Base-by-base conservation (phyloP, 1,140 invertebrate species). In the Holotrichia oblita region DNA sequence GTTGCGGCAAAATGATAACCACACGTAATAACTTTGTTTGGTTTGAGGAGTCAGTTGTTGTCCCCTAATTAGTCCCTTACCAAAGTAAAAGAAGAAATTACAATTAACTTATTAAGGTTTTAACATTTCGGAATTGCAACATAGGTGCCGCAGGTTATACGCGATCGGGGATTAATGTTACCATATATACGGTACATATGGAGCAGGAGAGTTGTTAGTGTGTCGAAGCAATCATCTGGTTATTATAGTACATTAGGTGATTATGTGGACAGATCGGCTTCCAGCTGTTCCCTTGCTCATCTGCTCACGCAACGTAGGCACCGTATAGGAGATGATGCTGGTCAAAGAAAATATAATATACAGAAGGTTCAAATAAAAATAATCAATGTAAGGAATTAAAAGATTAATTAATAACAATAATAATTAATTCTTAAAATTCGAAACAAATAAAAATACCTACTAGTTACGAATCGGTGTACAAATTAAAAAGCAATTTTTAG, bases 221-320 rank as follows among this genome's bases (percentile, higher is more conserved):
- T 69, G 24, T 34, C 61, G 22, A 9, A 69, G 61, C 61, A 69
- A 69, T 69, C 61, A 69, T 69, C 24, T 69, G 61, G 61, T 69
- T 69, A 69, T 69, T 69, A 69, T 20, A 69, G 61, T 69, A 69
- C 61, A 69, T 34, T 69, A 69, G 61, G 61, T 69, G 61, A 69
- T 69, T 69, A 69, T 69, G 27, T 27, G 61, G 24, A 69, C 61
- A 69, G 61, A 69, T 69, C 61, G 61, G 61, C 22, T 69, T 69
- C 61, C 61, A 69, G 61, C 61, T 69, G 61, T 69, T 69, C 61
- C 27, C 61, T 69, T 34, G 61, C 22, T 69, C 61, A 69, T 69
- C 61, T 69, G 61, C 61, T 69, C 61, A 69, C 61, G 61, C 61
- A 69, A 69, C 61, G 61, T 34, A 69, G 22, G 27, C 7, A 69